These are phyloP conservation scores for Amiota minor DNA, from an alignment of 2,888 invertebrate genomes.

Conservation along the genomic window DNA sequence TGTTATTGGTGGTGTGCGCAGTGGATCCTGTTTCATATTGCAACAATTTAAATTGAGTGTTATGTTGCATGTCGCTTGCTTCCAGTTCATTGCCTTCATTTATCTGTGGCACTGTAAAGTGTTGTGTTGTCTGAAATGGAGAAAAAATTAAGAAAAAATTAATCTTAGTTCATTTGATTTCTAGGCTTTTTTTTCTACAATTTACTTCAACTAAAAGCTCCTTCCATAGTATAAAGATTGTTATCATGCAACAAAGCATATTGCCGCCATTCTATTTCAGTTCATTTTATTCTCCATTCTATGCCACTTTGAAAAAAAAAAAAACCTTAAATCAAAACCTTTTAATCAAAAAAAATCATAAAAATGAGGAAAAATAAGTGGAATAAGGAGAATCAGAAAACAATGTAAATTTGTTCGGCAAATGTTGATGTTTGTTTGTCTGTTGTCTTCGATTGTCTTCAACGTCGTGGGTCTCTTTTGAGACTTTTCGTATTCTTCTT, in stretches of 20 bases:
- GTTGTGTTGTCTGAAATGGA: slow-evolving; percentile 46
- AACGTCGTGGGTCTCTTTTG: background rate
- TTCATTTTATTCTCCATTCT: no score
- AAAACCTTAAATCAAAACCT: slow-evolving; percentile 25
- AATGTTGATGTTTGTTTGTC: slow-evolving; percentile 33
- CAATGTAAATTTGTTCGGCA: slow-evolving; percentile 57
- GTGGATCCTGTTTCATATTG: slow-evolving; percentile 36
- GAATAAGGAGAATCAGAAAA: slow-evolving; percentile 23
- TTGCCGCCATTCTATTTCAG: background rate
- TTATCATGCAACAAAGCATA: slow-evolving; percentile 4
- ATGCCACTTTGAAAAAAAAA: background rate
- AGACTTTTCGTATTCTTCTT: background rate
- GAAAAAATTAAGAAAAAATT: slow-evolving; percentile 20
- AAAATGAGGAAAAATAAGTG: slow-evolving; percentile 23
- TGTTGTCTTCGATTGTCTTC: slow-evolving; percentile 3
- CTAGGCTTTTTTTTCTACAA: background rate
- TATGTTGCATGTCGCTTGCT: slow-evolving; percentile 32
- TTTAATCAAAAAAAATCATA: slow-evolving; percentile 23
- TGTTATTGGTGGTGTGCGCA: slow-evolving; percentile 6
- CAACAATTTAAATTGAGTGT: slow-evolving; percentile 30
- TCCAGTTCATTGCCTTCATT: slow-evolving; percentile 55
- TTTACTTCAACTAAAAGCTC: background rate
- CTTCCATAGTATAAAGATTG: background rate
- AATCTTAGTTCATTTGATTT: background rate
- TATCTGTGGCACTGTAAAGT: slow-evolving; percentile 32